These are phyloP conservation scores for Chloropsis cyanopogon DNA, from an alignment of 2,113 vertebrate genomes.

Conservation along the genomic window DNA sequence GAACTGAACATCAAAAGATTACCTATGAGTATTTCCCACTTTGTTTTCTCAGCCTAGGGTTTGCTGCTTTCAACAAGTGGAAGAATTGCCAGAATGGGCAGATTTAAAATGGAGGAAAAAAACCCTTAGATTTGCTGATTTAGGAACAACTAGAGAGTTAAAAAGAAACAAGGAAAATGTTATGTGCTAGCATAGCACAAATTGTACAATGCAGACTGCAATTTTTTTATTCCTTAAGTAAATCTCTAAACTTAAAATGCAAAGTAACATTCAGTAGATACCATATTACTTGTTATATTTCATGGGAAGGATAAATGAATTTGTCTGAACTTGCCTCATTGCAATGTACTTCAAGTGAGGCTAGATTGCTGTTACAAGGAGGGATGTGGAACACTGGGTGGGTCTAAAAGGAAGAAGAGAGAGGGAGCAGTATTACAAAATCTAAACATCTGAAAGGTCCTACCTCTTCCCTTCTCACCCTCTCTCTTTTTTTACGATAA, in stretches of 20 bases:
- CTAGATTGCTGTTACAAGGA: neutral
- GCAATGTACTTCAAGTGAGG: neutral
- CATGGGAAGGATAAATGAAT: neutral
- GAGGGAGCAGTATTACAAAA: neutral
- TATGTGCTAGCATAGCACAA: neutral
- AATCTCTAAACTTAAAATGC: slow-evolving; percentile 3
- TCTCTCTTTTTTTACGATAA: neutral
- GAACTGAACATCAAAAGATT: neutral
- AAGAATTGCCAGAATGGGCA: neutral
- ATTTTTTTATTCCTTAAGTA: neutral
- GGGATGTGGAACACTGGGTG: neutral
- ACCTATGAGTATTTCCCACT: neutral
- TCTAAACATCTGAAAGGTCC: neutral
- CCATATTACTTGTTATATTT: neutral
- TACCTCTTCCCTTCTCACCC: neutral
- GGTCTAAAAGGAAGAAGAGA: neutral
- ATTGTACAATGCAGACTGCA: neutral
- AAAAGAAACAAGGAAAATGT: neutral
- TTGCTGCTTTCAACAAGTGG: neutral
- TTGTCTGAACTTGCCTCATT: neutral
- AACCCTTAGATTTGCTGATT: neutral
- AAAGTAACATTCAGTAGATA: neutral
- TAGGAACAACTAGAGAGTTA: neutral
- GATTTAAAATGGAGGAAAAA: neutral
- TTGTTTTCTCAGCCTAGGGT: neutral